Evolutionary conservation across 1,140 invertebrate species (phyloP).

Genomic region (Paracyclopina nana): DNA sequence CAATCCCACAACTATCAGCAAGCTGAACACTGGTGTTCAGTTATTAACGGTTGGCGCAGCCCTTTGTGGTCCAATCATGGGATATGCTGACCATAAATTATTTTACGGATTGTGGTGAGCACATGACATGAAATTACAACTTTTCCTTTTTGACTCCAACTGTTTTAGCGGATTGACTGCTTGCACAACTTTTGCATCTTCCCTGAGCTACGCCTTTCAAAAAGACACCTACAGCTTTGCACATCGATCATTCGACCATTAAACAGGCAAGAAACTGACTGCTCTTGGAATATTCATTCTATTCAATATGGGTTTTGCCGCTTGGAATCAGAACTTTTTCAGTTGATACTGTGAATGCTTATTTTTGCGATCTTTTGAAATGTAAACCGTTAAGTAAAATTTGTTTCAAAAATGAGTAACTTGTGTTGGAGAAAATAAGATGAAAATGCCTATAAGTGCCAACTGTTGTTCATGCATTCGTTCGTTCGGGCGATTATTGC

Average conservation of each 20-base stretch:
- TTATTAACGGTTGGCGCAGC: conserved; percentile 54
- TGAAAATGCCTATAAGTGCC: too few relatives aligned
- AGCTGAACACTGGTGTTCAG: conserved; percentile 80
- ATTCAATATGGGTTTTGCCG: conserved; percentile 8
- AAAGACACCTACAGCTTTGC: conserved; percentile 27
- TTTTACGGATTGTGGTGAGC: conserved; percentile 51
- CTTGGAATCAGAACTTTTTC: too few relatives aligned
- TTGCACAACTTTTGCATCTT: conserved; percentile 59
- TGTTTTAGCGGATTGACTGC: conserved; percentile 43
- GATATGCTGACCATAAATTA: conserved; percentile 49
- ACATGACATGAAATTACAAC: conserved; percentile 5
- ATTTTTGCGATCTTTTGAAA: too few relatives aligned
- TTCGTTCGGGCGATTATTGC: too few relatives aligned
- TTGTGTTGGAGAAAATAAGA: too few relatives aligned
- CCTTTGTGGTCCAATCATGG: conserved; percentile 58
- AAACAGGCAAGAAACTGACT: conserved; percentile 13
- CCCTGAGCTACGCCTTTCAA: conserved; percentile 54
- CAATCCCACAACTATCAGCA: conserved; percentile 71
- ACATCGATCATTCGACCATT: conserved; percentile 11
- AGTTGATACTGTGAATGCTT: too few relatives aligned
- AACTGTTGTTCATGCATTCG: too few relatives aligned
- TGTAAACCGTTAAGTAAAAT: too few relatives aligned
- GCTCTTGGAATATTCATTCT: conserved; percentile 13
- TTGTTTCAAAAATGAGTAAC: too few relatives aligned
- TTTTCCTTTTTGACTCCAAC: conserved; percentile 6